These are phyloP conservation scores for Leucania comma DNA, from an alignment of 2,888 invertebrate species.

Conservation along the genomic window DNA sequence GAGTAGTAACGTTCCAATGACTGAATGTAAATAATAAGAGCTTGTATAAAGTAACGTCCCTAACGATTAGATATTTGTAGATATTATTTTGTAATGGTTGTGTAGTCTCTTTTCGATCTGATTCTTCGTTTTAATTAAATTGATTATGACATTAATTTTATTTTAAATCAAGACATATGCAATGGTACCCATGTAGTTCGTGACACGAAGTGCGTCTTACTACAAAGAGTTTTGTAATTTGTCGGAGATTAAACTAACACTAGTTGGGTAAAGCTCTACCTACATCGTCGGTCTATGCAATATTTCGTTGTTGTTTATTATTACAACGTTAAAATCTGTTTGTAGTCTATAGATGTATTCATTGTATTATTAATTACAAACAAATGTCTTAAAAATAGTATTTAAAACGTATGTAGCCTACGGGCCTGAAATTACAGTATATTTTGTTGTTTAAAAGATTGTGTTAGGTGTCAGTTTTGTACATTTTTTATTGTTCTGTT, in stretches of 20 bases:
- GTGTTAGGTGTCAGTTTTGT: constrained; percentile 64
- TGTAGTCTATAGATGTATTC: constrained; percentile 37
- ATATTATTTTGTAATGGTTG: constrained; percentile 77
- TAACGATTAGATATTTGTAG: constrained; percentile 66
- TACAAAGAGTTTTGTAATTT: constrained; percentile 42
- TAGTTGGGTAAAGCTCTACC: constrained; percentile 39
- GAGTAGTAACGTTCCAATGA: constrained; percentile 71
- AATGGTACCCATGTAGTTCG: constrained; percentile 77
- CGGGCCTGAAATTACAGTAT: constrained; percentile 51
- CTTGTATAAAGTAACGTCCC: constrained; percentile 75
- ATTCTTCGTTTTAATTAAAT: constrained; percentile 67
- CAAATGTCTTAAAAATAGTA: constrained; percentile 38
- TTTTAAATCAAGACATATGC: constrained; percentile 57
- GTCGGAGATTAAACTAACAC: constrained; percentile 53
- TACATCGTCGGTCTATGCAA: constrained; percentile 28
- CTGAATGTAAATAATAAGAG: constrained; percentile 83
- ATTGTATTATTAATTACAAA: constrained; percentile 41
- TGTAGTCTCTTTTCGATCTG: constrained; percentile 80
- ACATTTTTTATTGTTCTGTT: constrained; percentile 66
- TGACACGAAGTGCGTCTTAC: constrained; percentile 75
- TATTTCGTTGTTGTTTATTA: constrained; percentile 34
- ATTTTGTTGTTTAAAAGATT: constrained; percentile 43
- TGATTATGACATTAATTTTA: constrained; percentile 55
- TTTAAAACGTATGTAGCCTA: constrained; percentile 33
- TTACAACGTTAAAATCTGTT: constrained; percentile 34